A percentile compares a stretch with the other conserved stretches of the same genome.
Conservation (phyloP, 2,113 vertebrate species). For the Beaufortia kweichowensis region DNA sequence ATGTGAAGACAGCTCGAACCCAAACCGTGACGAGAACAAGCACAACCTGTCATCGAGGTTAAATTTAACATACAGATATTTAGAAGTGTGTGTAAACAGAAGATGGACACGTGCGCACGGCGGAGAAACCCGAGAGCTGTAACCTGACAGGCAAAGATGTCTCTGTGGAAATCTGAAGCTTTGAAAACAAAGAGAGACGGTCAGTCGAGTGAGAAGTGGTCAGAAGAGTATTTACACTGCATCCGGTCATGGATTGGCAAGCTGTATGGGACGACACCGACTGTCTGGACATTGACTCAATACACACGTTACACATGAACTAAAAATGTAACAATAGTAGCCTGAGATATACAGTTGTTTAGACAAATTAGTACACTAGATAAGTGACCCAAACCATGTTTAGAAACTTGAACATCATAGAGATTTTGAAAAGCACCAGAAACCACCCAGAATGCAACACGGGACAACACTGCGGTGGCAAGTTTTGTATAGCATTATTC, state of each 20-base stretch:
- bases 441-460: too few species aligned
- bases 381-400: too few species aligned
- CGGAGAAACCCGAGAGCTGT: background rate
- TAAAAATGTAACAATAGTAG: too few species aligned
- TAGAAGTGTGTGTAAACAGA: slow-evolving; percentile 14
- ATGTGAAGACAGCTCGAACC: background rate
- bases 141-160: slow-evolving; percentile 32
- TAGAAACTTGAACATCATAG: too few species aligned
- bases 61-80: background rate
- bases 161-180: slow-evolving; percentile 40
- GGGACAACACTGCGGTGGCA: too few species aligned
- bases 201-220: slow-evolving; percentile 31
- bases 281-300: slow-evolving; percentile 29
- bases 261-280: slow-evolving; percentile 28
- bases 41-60: slow-evolving; percentile 15
- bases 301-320: too few species aligned
- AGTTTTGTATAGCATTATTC: too few species aligned
- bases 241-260: slow-evolving; percentile 37
- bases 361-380: too few species aligned
- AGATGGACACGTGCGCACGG: slow-evolving; percentile 21
- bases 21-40: slow-evolving; percentile 32
- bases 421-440: too few species aligned
- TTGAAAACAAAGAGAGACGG: slow-evolving; percentile 39
- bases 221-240: slow-evolving; percentile 44
- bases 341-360: too few species aligned